These are phyloP conservation scores for Melinopterus prodromus DNA, from an alignment of 2,888 invertebrate genomes.

Conservation along the genomic window DNA sequence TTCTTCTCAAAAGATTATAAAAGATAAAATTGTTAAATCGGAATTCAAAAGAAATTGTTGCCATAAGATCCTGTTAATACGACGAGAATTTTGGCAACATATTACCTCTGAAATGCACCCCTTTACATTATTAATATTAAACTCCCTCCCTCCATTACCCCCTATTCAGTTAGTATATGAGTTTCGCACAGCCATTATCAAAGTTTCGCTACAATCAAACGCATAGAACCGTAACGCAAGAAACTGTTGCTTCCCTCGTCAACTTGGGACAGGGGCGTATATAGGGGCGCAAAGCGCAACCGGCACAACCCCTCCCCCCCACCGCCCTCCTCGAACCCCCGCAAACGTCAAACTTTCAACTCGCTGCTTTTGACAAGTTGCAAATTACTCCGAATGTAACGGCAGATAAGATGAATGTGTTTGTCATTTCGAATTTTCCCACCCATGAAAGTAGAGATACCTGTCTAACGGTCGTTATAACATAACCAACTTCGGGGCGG, in stretches of 20 bases:
- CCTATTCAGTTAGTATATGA: background rate
- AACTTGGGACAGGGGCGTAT: background rate
- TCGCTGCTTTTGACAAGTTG: conserved; percentile 38
- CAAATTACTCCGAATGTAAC: conserved; percentile 37
- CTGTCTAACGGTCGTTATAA: conserved; percentile 27
- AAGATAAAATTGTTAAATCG: too few relatives aligned
- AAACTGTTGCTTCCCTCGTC: conserved; percentile 35
- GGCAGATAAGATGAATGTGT: conserved; percentile 33
- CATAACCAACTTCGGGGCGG: background rate
- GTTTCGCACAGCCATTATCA: background rate
- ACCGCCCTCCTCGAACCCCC: background rate
- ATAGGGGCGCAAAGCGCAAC: conserved; percentile 10
- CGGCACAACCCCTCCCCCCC: background rate
- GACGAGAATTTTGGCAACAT: background rate
- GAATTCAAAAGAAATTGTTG: too few relatives aligned
- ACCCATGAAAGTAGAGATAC: conserved; percentile 33
- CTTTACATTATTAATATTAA: background rate
- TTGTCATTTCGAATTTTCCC: conserved; percentile 35
- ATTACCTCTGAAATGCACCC: background rate
- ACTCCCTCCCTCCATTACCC: background rate
- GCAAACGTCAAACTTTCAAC: conserved; percentile 34
- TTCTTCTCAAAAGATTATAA: too few relatives aligned
- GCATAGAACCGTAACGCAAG: background rate
- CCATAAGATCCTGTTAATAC: background rate
- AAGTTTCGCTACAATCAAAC: background rate